Evolutionary conservation across 2,888 invertebrate genomes (phyloP).

Genomic region (Carpatolechia fugitivella): DNA sequence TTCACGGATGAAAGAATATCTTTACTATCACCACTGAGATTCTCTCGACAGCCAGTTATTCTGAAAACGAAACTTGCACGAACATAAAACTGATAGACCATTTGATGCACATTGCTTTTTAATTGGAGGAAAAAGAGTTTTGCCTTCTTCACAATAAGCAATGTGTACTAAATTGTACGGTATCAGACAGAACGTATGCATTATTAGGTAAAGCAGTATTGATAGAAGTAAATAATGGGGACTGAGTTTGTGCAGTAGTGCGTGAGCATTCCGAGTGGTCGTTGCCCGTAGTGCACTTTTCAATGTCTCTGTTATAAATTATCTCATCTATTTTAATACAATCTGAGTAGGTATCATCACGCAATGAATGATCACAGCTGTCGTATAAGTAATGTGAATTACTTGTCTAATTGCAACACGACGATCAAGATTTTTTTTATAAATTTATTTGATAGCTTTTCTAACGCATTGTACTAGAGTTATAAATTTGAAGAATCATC

Average conservation of each 20-base stretch:
- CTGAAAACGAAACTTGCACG: background rate
- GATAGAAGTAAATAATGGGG: background rate
- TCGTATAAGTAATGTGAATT: slow-evolving; percentile 4
- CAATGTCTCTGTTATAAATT: slow-evolving; percentile 14
- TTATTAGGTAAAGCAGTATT: background rate
- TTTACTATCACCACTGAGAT: slow-evolving; percentile 31
- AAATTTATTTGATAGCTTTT: background rate
- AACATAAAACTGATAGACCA: background rate
- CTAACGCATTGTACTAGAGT: slow-evolving; percentile 20
- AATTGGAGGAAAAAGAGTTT: background rate
- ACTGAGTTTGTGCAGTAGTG: background rate
- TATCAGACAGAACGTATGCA: background rate
- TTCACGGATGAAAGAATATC: slow-evolving; percentile 37
- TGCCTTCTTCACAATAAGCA: background rate
- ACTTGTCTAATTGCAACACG: background rate
- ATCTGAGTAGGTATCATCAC: background rate
- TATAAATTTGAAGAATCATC: slow-evolving; percentile 9
- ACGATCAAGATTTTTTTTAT: background rate
- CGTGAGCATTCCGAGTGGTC: slow-evolving; percentile 13
- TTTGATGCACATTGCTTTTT: slow-evolving; percentile 2
- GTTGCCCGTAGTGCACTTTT: slow-evolving; percentile 9
- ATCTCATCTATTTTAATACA: background rate
- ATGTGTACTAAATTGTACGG: background rate
- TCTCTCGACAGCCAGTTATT: background rate
- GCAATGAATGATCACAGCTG: background rate